These are phyloP conservation scores for Shargacucullia verbasci DNA, from an alignment of 2,888 invertebrate species.

Conservation along the genomic window DNA sequence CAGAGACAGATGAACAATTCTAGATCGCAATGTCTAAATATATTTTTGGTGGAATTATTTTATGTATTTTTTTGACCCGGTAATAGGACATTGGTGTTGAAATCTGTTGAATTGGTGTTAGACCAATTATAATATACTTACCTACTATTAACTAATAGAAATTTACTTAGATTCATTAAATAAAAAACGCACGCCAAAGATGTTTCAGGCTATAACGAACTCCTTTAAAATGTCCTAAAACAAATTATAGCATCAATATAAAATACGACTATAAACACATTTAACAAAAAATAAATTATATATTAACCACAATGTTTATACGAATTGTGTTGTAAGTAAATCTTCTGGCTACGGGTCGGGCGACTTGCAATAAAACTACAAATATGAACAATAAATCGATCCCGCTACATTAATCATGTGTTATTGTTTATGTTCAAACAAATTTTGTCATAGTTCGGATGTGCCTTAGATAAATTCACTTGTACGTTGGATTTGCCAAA, in stretches of 20 bases:
- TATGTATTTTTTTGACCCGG: too few species aligned
- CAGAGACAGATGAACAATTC: constrained; percentile 33
- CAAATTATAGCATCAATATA: background rate
- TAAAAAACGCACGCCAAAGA: too few species aligned
- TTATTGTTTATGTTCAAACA: constrained; percentile 70
- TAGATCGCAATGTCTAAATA: constrained; percentile 7
- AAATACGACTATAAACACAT: background rate
- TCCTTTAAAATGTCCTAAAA: constrained; percentile 1
- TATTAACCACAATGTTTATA: constrained; percentile 51
- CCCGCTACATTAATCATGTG: constrained; percentile 74
- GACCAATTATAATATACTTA: too few species aligned
- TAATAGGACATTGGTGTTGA: too few species aligned
- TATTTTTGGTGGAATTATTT: background rate
- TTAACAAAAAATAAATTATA: constrained; percentile 21
- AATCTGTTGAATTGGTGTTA: too few species aligned
- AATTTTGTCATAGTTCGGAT: constrained; percentile 60
- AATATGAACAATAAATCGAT: constrained; percentile 75
- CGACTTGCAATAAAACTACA: constrained; percentile 74
- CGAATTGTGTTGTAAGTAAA: constrained; percentile 63
- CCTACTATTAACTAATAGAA: too few species aligned
- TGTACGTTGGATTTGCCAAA: constrained; percentile 36
- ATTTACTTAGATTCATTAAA: too few species aligned
- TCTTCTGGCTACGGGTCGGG: constrained; percentile 59
- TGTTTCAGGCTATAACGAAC: too few species aligned
- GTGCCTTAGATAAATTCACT: constrained; percentile 46